These are phyloP conservation scores for Okamejei kenojei DNA, from an alignment of 2,797 vertebrate species.

Conservation along the genomic window DNA sequence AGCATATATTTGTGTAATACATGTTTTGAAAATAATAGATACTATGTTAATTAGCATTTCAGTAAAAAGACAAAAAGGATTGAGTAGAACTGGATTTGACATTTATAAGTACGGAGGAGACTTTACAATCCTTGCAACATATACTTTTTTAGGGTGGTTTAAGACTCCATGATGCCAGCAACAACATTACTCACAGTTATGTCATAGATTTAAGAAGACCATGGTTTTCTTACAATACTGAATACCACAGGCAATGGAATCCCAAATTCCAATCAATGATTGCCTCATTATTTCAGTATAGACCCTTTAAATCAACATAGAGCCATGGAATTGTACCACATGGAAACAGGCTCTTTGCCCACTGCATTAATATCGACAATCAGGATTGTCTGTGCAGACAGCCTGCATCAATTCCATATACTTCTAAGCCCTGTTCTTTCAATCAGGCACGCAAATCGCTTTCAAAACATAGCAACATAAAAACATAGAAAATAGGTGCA, in stretches of 20 bases:
- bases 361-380: too few relatives aligned
- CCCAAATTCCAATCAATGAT: background rate
- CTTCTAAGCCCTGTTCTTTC: too few relatives aligned
- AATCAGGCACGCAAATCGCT: too few relatives aligned
- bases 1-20: background rate
- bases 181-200: background rate
- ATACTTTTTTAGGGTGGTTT: background rate
- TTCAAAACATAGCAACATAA: too few relatives aligned
- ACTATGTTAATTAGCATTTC: background rate
- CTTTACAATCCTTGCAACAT: background rate
- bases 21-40: background rate
- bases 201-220: background rate
- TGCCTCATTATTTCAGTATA: background rate
- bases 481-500: too few relatives aligned
- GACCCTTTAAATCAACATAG: background rate
- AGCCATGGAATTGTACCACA: too few relatives aligned
- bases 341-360: too few relatives aligned
- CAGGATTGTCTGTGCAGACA: too few relatives aligned
- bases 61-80: background rate
- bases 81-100: background rate
- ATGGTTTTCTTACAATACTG: background rate
- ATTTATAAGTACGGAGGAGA: background rate
- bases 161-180: background rate
- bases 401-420: too few relatives aligned
- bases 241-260: too few relatives aligned